Conservation (phyloP, 2,888 invertebrate species). For the Magallana nippona region DNA sequence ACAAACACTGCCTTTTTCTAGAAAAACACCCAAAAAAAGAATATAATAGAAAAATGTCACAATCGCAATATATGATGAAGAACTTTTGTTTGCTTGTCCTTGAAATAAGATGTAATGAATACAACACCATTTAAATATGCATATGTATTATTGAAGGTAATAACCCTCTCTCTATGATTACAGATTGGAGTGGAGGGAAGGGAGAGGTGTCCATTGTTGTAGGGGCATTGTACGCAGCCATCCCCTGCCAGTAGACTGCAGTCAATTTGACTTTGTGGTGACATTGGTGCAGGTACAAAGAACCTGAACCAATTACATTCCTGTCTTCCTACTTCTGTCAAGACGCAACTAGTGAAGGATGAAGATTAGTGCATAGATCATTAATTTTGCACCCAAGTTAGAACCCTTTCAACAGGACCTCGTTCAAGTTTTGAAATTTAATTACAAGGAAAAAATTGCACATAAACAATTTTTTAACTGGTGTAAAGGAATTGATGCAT, state of each 20-base stretch:
- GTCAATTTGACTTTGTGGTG: constrained; percentile 15
- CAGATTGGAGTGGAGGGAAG: not conserved
- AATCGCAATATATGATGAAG: not conserved
- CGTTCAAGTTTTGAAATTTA: not conserved
- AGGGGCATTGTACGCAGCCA: too few species aligned
- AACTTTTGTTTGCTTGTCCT: not conserved
- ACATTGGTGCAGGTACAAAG: constrained; percentile 15
- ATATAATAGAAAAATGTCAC: too few species aligned
- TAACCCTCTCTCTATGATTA: not conserved
- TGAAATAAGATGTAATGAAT: not conserved
- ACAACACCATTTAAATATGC: not conserved
- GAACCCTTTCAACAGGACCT: constrained; percentile 1
- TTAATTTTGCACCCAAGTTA: constrained; percentile 21
- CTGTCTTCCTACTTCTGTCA: not conserved
- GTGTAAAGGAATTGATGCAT: too few species aligned
- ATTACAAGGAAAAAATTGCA: not conserved
- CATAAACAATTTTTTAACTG: constrained; percentile 4
- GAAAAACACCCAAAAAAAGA: too few species aligned
- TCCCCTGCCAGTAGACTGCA: not conserved
- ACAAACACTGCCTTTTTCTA: too few species aligned
- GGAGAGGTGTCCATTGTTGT: not conserved
- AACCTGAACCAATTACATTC: not conserved
- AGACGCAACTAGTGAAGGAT: not conserved
- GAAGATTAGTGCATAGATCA: not conserved
- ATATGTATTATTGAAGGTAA: not conserved